These are phyloP conservation scores for Trichonephila clavata DNA, from an alignment of 1,140 invertebrate genomes.

Conservation along the genomic window DNA sequence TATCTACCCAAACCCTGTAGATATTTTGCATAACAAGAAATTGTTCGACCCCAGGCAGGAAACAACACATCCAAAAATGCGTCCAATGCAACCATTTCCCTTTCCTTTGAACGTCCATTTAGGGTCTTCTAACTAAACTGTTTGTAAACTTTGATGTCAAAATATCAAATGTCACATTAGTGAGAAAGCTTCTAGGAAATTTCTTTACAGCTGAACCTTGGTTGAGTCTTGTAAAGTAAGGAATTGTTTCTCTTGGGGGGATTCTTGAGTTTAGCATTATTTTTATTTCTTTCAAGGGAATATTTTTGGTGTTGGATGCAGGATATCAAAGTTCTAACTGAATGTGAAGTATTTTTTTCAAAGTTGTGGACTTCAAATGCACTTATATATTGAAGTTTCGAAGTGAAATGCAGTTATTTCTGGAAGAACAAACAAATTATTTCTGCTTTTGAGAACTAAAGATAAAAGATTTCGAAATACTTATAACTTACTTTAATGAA, in stretches of 20 bases:
- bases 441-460: neutral
- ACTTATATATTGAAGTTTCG: neutral
- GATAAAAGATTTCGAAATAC: too few relatives aligned
- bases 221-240: neutral
- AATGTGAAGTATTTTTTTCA: slow-evolving; percentile 43
- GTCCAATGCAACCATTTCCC: neutral
- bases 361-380: neutral
- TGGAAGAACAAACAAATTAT: neutral
- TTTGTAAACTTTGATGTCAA: slow-evolving; percentile 55
- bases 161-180: slow-evolving; percentile 61
- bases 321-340: slow-evolving; percentile 29
- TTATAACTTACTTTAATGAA: too few relatives aligned
- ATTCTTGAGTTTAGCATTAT: neutral
- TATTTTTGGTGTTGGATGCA: neutral
- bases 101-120: slow-evolving; percentile 9
- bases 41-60: neutral
- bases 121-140: slow-evolving; percentile 48
- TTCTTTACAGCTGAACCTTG: slow-evolving; percentile 33
- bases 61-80: slow-evolving; percentile 12
- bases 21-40: slow-evolving; percentile 31
- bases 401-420: neutral
- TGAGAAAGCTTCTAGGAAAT: slow-evolving; percentile 28
- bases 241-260: slow-evolving; percentile 17
- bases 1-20: neutral
- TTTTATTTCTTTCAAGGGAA: neutral